Conservation (phyloP, 2,888 invertebrate species). For the Eretmocerus hayati region DNA sequence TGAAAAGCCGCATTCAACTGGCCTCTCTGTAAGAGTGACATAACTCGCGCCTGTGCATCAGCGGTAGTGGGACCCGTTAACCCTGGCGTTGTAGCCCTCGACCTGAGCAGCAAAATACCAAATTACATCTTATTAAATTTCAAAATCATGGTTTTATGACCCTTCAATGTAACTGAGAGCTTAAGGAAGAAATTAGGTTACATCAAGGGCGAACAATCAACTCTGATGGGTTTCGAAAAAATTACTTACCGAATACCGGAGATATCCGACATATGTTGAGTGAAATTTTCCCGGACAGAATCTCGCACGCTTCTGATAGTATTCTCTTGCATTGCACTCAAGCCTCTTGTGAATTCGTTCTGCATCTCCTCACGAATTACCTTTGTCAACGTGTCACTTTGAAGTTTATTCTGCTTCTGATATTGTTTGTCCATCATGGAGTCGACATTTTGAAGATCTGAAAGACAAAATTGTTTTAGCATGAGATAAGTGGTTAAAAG, state of each 20-base stretch:
- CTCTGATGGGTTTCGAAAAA: too few relatives aligned
- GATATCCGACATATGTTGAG: conserved; percentile 40
- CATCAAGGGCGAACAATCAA: too few relatives aligned
- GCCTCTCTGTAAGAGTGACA: conserved; percentile 50
- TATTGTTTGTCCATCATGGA: conserved; percentile 47
- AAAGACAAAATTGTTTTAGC: neutral
- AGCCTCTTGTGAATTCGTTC: conserved; percentile 34
- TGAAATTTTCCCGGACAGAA: conserved; percentile 40
- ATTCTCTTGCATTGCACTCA: conserved; percentile 36
- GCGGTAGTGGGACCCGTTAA: conserved; percentile 49
- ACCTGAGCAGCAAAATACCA: conserved; percentile 54
- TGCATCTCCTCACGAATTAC: conserved; percentile 39
- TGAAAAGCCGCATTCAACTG: conserved; percentile 85
- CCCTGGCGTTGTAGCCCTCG: conserved; percentile 69
- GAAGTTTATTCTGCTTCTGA: conserved; percentile 41
- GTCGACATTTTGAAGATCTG: conserved; percentile 52
- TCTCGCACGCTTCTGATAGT: conserved; percentile 39
- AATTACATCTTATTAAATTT: too few relatives aligned
- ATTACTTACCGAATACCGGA: conserved; percentile 37
- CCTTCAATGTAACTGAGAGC: too few relatives aligned
- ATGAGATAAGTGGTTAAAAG: neutral
- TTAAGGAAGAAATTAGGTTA: too few relatives aligned
- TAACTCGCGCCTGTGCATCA: conserved; percentile 38
- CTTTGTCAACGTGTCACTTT: conserved; percentile 34
- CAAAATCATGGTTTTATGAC: too few relatives aligned